Base-by-base conservation (phyloP, 2,113 vertebrate species). In the Bettongia penicillata region DNA sequence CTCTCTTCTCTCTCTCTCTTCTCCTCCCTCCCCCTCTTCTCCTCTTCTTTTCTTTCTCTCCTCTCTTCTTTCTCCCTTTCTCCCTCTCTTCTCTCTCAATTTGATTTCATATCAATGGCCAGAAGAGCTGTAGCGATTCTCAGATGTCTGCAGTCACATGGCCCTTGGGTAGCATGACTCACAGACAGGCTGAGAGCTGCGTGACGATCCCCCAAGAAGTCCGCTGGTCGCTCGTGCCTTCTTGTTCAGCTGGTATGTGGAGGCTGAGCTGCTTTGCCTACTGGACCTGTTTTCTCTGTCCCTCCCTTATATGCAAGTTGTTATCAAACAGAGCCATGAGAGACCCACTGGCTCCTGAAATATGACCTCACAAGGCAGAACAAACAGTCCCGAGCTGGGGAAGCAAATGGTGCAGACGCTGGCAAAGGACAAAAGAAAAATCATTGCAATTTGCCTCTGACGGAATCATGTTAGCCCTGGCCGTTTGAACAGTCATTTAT, bases 401-500 rank as follows among this genome's bases (percentile, higher is more conserved):
- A 98, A 97, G 97, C 26, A 97, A 97, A 97, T 0, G 0, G 90
- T 61, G 52, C 14, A n/a, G 94, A 96, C 68, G 22, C 37, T 43
- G 96, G 95, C 1, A 24, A 96, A 96, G 90, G 51, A 97, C 94
- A 16, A 4, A 51, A 95, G 95, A 93, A 91, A 94, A 95, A 95
- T 94, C 14, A 94, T 94, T 94, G 95, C 55, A 96, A 95, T 96
- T 52, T 92, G 94, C 96, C 97, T 93, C 96, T 61, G 97, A 97
- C 61, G 90, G 97, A 98, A 97, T 84, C 91, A 91, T 98, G 97
- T 97, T 95, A 98, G 61, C 16, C 61, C 90, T 90, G 84, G 91
- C 97, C 8, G 8, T 92, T 95, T 96, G 90, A 96, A 97, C 94
- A 95, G 61, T 61, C 89, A 37, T 91, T 96, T 97, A 97, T 96